Evolutionary conservation across 1,140 invertebrate species (phyloP).

Genomic region (Euura saliciscinereae): DNA sequence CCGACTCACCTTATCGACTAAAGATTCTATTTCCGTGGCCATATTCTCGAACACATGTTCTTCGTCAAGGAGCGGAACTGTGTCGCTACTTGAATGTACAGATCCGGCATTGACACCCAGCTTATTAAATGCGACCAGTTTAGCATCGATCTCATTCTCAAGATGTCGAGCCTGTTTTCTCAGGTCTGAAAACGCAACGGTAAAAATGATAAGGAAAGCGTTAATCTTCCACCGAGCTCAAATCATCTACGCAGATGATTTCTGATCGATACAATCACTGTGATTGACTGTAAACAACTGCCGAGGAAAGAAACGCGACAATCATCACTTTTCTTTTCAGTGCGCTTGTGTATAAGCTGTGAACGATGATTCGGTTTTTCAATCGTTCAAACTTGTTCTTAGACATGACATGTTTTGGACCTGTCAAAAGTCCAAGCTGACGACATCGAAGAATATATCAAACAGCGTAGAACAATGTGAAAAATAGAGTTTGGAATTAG

Average conservation of each 20-base stretch:
- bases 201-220: not conserved
- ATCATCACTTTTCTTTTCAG: not conserved
- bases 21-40: conserved; percentile 88
- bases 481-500: not conserved
- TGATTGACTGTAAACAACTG: not conserved
- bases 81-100: conserved; percentile 66
- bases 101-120: conserved; percentile 75
- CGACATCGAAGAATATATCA: not conserved
- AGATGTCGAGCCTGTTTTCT: conserved; percentile 90
- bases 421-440: not conserved
- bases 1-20: conserved; percentile 77
- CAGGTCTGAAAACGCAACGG: conserved; percentile 71
- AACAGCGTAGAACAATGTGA: too few relatives aligned
- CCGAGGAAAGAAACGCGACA: not conserved
- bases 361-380: too few relatives aligned
- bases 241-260: not conserved
- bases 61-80: conserved; percentile 80
- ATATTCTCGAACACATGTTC: conserved; percentile 94
- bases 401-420: not conserved
- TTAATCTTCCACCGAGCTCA: not conserved
- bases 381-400: not conserved
- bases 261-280: not conserved
- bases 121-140: conserved; percentile 95
- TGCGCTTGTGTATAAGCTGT: not conserved
- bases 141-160: conserved; percentile 97